Evolutionary conservation across 53 echinoderm and acorn worm genomes (phyloP).

Genomic region (Zoroaster sp.): DNA sequence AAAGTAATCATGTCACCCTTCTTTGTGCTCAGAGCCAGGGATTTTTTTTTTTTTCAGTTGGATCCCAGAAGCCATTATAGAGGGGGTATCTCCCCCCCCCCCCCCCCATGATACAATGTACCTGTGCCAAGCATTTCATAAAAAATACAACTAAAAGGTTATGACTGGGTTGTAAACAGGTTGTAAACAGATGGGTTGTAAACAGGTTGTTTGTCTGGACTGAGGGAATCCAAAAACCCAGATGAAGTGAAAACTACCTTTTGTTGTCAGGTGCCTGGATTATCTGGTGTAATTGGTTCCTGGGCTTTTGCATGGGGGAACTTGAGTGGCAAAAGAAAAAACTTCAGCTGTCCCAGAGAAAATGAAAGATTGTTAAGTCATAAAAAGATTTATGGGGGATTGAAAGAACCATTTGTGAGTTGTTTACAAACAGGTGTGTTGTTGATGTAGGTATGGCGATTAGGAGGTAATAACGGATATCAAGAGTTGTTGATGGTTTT

Average conservation of each 20-base stretch:
- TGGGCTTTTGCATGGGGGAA: neutral
- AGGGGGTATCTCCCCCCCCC: too few relatives aligned
- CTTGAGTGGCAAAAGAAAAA: neutral
- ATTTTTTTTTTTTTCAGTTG: too few relatives aligned
- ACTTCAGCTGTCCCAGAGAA: neutral
- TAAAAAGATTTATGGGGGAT: neutral
- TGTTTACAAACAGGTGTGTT: neutral
- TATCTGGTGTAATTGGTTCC: neutral
- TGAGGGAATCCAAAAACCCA: neutral
- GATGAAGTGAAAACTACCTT: neutral
- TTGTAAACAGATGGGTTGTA: neutral
- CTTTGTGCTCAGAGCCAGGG: too few relatives aligned
- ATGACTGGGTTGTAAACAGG: neutral
- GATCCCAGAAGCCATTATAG: too few relatives aligned
- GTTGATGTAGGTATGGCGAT: neutral
- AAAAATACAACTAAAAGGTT: neutral
- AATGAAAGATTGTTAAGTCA: neutral
- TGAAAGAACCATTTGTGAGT: neutral
- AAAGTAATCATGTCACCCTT: too few relatives aligned
- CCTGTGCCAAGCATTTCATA: neutral
- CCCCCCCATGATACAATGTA: too few relatives aligned
- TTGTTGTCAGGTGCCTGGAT: neutral
- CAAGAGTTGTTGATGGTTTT: neutral
- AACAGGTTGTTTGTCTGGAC: conserved; percentile 20
- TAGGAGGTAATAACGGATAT: neutral